Percentiles rank a stretch among this genome's conserved stretches.
These are phyloP conservation scores for Phrynosoma platyrhinos DNA, from an alignment of 2,113 vertebrate genomes.

Conservation along the genomic window DNA sequence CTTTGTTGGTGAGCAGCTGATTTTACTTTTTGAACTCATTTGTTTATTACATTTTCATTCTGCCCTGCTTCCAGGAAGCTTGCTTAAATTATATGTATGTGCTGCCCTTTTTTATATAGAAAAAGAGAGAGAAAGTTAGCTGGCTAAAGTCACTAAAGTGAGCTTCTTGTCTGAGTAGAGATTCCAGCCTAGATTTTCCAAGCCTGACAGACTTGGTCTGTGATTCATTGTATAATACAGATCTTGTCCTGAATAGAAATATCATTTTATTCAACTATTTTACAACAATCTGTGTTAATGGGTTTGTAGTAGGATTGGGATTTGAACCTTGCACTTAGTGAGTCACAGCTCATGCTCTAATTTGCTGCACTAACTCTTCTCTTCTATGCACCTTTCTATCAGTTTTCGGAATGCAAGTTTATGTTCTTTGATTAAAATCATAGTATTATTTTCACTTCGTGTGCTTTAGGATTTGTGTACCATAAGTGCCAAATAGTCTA, in stretches of 20 bases:
- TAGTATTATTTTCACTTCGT: background rate
- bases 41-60: background rate
- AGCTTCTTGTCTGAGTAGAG: background rate
- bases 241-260: background rate
- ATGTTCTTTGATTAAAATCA: background rate
- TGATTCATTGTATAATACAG: background rate
- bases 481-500: background rate
- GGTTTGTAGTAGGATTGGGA: too few relatives aligned
- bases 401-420: background rate
- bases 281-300: too few relatives aligned
- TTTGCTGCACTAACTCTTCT: too few relatives aligned
- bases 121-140: too few relatives aligned
- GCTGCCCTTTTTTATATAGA: background rate
- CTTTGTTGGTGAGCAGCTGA: background rate
- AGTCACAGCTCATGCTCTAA: too few relatives aligned
- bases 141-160: background rate
- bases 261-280: too few relatives aligned
- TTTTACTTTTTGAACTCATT: background rate
- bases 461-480: background rate
- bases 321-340: too few relatives aligned
- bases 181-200: background rate
- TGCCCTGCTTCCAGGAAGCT: background rate
- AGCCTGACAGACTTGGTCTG: background rate
- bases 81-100: background rate
- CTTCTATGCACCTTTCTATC: background rate